These are phyloP conservation scores for Bagarius yarrelli DNA, from an alignment of 2,113 vertebrate species.

Conservation along the genomic window DNA sequence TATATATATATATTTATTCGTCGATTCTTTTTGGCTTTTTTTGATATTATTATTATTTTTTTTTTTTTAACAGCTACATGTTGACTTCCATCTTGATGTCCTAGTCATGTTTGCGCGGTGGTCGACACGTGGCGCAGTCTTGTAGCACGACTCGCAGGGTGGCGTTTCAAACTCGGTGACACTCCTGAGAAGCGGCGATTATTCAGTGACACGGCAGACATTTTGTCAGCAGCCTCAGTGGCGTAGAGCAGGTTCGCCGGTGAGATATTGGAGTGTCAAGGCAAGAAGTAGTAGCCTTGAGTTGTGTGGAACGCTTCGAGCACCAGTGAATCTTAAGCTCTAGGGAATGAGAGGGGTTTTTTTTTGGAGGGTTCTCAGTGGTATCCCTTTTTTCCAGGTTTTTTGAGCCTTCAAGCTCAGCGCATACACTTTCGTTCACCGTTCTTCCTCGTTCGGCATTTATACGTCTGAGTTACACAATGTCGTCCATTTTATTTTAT, in stretches of 20 bases:
- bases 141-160: neutral
- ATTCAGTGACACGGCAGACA: slow-evolving; percentile 27
- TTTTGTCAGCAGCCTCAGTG: slow-evolving; percentile 31
- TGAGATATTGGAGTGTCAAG: slow-evolving; percentile 22
- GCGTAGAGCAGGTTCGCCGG: neutral
- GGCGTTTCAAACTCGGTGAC: slow-evolving; percentile 17
- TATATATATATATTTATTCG: neutral
- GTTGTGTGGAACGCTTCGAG: slow-evolving; percentile 11
- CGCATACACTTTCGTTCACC: neutral
- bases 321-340: slow-evolving; percentile 15
- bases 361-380: neutral
- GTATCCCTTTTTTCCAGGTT: neutral
- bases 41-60: neutral
- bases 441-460: neutral
- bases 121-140: neutral
- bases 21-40: no score
- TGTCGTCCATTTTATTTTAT: neutral
- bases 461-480: neutral
- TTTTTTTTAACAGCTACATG: neutral
- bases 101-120: neutral
- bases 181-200: slow-evolving; percentile 24
- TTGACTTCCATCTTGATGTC: neutral
- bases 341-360: slow-evolving; percentile 9
- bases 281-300: neutral
- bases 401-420: neutral